Evolutionary conservation across 2,888 invertebrate genomes (phyloP).

Genomic region (Brassicogethes aeneus): DNA sequence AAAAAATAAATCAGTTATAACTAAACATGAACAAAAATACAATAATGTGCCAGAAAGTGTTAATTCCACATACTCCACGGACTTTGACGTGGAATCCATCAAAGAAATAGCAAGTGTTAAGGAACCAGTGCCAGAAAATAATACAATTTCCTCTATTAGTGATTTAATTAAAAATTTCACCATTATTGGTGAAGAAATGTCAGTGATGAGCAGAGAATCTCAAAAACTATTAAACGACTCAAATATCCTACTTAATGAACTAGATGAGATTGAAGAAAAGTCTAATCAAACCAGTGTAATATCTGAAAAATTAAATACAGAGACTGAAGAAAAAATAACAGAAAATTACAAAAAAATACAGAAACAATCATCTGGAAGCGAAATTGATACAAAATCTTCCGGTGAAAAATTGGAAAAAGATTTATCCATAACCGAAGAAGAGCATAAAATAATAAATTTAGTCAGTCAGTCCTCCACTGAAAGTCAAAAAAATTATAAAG

Average conservation of each 20-base stretch:
- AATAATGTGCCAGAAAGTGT: conserved; percentile 5
- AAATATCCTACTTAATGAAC: not conserved
- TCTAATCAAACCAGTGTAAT: not conserved
- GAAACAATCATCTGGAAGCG: too few species aligned
- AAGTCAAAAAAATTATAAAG: too few species aligned
- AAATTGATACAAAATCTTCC: too few species aligned
- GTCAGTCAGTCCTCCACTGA: too few species aligned
- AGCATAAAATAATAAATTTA: too few species aligned
- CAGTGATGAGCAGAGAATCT: conserved; percentile 15
- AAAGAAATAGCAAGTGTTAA: conserved; percentile 11
- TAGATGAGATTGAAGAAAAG: not conserved
- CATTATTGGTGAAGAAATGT: conserved; percentile 27
- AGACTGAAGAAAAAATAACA: not conserved
- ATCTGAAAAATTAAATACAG: not conserved
- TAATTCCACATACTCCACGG: conserved; percentile 19
- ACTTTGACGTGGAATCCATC: conserved; percentile 21
- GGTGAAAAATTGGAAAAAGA: too few species aligned
- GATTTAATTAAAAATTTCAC: conserved; percentile 28
- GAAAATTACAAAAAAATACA: too few species aligned
- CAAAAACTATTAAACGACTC: conserved; percentile 1
- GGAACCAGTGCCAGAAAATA: conserved; percentile 13
- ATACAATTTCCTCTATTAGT: conserved; percentile 24
- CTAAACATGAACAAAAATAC: not conserved
- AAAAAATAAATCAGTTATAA: not conserved
- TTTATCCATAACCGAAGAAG: too few species aligned